phyloP scores from a whole-genome alignment of 2,888 invertebrate genomes.

The Platerodrilus igneus region DNA sequence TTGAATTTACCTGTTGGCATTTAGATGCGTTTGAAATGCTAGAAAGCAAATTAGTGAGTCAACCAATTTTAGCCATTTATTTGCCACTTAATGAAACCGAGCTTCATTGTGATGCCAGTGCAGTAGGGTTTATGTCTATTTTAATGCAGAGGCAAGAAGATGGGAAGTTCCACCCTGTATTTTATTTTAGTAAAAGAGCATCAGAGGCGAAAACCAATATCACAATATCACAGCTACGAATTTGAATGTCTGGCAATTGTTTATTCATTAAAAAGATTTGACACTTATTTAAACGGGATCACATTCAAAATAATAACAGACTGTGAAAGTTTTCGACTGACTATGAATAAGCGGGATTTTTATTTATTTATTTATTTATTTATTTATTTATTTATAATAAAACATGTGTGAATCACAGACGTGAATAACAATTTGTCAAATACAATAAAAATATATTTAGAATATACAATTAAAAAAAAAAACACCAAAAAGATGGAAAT shows the following conservation, averaged over 20 bases:
- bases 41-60: not conserved
- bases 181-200: conserved; percentile 36
- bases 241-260: conserved; percentile 32
- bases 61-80: conserved; percentile 1
- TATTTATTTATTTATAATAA: no score
- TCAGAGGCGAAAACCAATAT: conserved; percentile 29
- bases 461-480: no score
- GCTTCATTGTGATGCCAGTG: conserved; percentile 2
- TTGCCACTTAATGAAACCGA: not conserved
- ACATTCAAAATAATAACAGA: conserved; percentile 33
- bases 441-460: no score
- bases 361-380: no score
- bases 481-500: no score
- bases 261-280: conserved; percentile 25
- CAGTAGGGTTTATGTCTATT: conserved; percentile 32
- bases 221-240: conserved; percentile 37
- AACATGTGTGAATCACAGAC: no score
- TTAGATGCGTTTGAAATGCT: no score
- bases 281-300: conserved; percentile 31
- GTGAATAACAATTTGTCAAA: no score
- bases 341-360: conserved; percentile 33
- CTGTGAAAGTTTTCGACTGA: conserved; percentile 28
- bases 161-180: conserved; percentile 31
- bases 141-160: conserved; percentile 30
- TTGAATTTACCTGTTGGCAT: no score